phyloP scores from a whole-genome alignment of 2,797 vertebrate genomes.

The Syngnathus rostellatus region DNA sequence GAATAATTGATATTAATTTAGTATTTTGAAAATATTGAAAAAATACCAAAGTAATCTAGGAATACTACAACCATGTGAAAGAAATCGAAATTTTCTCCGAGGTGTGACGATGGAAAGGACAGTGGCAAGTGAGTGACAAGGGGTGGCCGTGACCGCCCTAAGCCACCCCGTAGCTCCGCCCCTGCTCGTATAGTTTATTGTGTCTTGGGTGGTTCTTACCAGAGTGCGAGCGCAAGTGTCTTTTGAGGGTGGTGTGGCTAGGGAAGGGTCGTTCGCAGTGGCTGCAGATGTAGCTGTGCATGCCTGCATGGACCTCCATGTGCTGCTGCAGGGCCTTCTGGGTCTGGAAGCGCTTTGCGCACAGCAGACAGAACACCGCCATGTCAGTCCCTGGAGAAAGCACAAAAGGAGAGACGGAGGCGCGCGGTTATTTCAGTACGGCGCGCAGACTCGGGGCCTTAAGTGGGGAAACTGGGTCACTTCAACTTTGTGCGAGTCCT shows the following conservation, averaged over 20 bases:
- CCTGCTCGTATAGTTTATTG: no score
- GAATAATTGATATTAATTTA: no score
- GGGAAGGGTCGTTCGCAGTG: conserved; percentile 97
- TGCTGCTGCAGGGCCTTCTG: conserved; percentile 98
- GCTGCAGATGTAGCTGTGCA: conserved; percentile 97
- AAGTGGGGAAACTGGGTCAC: conserved; percentile 74
- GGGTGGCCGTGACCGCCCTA: no score
- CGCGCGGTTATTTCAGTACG: conserved; percentile 67
- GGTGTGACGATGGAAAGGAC: no score
- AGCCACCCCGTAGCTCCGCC: no score
- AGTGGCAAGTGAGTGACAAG: no score
- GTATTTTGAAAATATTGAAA: no score
- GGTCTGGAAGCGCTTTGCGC: conserved; percentile 96
- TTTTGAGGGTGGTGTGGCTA: conserved; percentile 96
- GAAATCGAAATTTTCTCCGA: no score
- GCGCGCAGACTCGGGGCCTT: conserved; percentile 64
- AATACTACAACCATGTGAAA: no score
- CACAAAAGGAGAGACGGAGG: conserved; percentile 55
- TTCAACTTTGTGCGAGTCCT: conserved; percentile 72
- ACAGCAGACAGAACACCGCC: conserved; percentile 98
- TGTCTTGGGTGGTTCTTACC: conserved; percentile 62
- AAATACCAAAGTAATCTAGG: no score
- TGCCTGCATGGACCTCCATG: conserved; percentile 98
- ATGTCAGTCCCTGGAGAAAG: conserved; percentile 86
- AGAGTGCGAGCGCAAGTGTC: conserved; percentile 95